Conservation (phyloP, 2,797 vertebrate genomes). For the Periparus ater region DNA sequence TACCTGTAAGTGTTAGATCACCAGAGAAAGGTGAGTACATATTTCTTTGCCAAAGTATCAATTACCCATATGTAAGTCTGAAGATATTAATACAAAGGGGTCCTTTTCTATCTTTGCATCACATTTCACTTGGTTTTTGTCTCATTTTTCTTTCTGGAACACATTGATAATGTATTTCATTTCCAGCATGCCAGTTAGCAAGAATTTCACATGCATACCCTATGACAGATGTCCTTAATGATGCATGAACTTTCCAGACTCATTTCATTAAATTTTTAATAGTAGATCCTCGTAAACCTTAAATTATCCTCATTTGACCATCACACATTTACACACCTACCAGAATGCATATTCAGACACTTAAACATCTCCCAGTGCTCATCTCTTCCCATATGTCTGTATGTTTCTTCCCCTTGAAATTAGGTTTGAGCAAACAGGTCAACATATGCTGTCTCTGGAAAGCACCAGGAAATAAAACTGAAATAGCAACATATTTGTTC, state of each 20-base stretch:
- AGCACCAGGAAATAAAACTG: not conserved
- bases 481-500: not conserved
- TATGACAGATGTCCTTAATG: conserved; percentile 34
- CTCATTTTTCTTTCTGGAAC: not conserved
- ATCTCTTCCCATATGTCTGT: not conserved
- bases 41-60: not conserved
- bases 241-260: conserved; percentile 25
- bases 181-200: not conserved
- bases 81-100: not conserved
- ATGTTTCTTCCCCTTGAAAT: not conserved
- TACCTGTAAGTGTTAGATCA: not conserved
- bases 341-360: not conserved
- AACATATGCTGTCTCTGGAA: not conserved
- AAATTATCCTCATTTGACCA: not conserved
- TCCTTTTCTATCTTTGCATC: not conserved
- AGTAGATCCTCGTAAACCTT: not conserved
- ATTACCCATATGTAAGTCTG: not conserved
- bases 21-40: not conserved
- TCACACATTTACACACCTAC: not conserved
- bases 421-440: not conserved
- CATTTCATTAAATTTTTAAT: conserved; percentile 40
- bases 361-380: not conserved
- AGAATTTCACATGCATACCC: not conserved
- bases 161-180: not conserved
- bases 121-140: not conserved